Conservation (phyloP, 2,113 vertebrate species). For the Ictalurus furcatus region DNA sequence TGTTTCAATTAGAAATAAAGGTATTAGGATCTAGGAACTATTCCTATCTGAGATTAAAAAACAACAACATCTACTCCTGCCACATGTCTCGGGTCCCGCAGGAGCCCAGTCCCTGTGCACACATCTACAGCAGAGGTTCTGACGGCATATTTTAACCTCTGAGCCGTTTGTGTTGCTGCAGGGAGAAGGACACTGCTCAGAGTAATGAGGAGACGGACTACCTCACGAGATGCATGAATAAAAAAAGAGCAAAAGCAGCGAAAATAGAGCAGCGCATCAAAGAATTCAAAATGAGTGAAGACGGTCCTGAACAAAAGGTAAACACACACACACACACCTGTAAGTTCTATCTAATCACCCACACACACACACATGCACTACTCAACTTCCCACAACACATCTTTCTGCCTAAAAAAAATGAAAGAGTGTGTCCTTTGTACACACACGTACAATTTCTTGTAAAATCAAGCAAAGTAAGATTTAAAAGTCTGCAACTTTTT, state of each 20-base stretch:
- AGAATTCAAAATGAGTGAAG: conserved; percentile 65
- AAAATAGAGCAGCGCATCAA: conserved; percentile 70
- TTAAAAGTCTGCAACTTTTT: too few species aligned
- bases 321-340: not conserved
- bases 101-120: too few species aligned
- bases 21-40: too few species aligned
- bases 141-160: not conserved
- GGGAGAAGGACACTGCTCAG: conserved; percentile 69
- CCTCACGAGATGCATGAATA: conserved; percentile 60
- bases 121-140: not conserved
- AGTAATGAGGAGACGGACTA: conserved; percentile 63
- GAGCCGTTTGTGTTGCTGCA: conserved; percentile 44
- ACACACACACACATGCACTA: not conserved
- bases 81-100: too few species aligned
- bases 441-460: not conserved
- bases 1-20: too few species aligned
- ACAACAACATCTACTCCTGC: too few species aligned
- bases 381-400: too few species aligned
- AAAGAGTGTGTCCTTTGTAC: not conserved
- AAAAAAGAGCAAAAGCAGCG: conserved; percentile 65
- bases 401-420: not conserved
- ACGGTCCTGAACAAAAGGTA: conserved; percentile 70
- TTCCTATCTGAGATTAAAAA: too few species aligned
- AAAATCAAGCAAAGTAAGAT: not conserved
- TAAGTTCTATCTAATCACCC: too few species aligned